Evolutionary conservation across 2,113 vertebrate genomes (phyloP), one percentile per base, ranked within the genome.

Genomic region (Psittacara wagleri): DNA sequence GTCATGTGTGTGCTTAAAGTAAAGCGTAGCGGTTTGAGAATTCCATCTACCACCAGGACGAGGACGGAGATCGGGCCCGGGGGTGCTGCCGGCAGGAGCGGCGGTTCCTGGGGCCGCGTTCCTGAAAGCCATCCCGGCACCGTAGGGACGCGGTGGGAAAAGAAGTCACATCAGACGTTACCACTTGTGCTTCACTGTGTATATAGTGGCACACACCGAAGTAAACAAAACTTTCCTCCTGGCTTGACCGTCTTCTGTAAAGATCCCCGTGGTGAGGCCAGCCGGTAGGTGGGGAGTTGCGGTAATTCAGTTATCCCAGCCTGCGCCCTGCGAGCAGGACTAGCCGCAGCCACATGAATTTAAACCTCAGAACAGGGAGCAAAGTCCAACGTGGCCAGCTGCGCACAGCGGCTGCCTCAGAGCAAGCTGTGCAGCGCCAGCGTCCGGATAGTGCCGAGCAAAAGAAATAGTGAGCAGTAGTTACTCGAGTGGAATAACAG

Each of bases 1-100:
- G 15, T 27, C 9, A 0, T 8, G 64, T 17, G 77, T 28, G 1
- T 10, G 4, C 22, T 18, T 16, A 11, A 74, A 52, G 19, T 2
- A 17, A 37, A 41, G 25, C 29, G 3, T 3, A 8, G 6, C 3
- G 19, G 11, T 78, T n/a, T 17, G 31, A 2, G 17, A 17, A 7
- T 33, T 33, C 23, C 44, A 6, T 7, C 19, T 59, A 15, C 41
- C 70, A 2, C 10, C 6, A 0, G 24, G 24, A 4, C 7, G 63
- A 22, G 49, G 59, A 5, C 5, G 20, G 9, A 13, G 46, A 6
- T 5, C 3, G 39, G 14, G 11, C 37, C 18, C 13, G 5, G 44
- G 0, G 0, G n/a, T 46, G 33, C 44, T 28, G 33, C 12, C 55
- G 11, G 54, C 17, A 43, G 54, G 33, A 59, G 57, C 57, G 22